These are phyloP conservation scores for Spinus olivaceus DNA, from an alignment of 2,797 vertebrate genomes.

Conservation along the genomic window DNA sequence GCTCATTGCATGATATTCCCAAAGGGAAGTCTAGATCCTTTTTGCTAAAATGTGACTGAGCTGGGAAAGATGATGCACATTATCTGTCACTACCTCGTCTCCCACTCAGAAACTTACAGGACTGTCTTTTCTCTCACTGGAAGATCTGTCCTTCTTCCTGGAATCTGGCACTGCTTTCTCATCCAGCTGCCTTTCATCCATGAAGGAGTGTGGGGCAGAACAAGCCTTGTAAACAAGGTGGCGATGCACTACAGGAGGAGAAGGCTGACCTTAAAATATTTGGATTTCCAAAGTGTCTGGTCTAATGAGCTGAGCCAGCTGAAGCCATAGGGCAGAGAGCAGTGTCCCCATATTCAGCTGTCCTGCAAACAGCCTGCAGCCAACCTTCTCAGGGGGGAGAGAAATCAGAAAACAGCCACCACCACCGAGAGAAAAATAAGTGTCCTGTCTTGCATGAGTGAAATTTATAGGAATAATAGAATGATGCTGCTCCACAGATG, in stretches of 20 bases:
- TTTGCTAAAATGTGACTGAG: neutral
- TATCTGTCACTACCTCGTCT: neutral
- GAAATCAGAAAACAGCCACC: neutral
- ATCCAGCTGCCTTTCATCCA: constrained; percentile 2
- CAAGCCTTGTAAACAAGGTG: constrained; percentile 18
- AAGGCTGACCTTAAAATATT: constrained; percentile 4
- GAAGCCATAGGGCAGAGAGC: neutral
- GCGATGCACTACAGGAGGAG: neutral
- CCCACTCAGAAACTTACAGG: neutral
- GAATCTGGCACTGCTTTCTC: neutral
- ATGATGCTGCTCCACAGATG: neutral
- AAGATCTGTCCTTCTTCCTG: neutral
- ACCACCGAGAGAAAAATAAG: neutral
- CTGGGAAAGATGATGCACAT: neutral
- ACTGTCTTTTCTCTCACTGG: neutral
- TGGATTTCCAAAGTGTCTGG: neutral
- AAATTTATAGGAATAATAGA: constrained; percentile 6
- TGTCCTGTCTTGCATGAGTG: neutral
- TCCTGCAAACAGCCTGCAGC: neutral
- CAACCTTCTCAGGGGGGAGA: neutral
- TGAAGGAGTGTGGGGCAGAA: neutral
- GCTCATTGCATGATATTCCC: neutral
- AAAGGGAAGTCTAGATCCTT: neutral
- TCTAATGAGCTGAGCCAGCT: neutral
- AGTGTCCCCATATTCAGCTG: neutral